phyloP scores from a whole-genome alignment of 2,888 invertebrate genomes.

The Caenorhabditis angaria region DNA sequence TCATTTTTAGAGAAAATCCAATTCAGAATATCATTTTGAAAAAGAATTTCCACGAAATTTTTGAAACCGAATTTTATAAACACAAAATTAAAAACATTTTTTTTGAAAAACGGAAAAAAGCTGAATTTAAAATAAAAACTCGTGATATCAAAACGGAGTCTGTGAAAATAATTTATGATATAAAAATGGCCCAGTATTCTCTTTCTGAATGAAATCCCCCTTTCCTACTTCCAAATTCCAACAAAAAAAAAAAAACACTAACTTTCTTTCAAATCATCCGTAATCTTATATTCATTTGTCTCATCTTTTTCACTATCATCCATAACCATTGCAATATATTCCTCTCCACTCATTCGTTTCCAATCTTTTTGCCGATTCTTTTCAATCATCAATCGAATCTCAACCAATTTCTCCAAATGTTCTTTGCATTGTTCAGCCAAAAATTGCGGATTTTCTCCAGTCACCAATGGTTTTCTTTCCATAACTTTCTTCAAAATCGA shows the following conservation, averaged over 20 bases:
- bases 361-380: constrained; percentile 16
- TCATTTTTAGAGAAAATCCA: no score
- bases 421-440: constrained; percentile 38
- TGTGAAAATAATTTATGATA: no score
- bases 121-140: no score
- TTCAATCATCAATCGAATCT: constrained; percentile 48
- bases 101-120: no score
- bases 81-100: not conserved
- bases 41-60: no score
- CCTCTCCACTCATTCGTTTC: constrained; percentile 40
- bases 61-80: not conserved
- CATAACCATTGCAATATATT: constrained; percentile 36
- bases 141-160: no score
- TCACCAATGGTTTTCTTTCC: constrained; percentile 28
- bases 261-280: constrained; percentile 5
- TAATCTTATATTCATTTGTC: constrained; percentile 11
- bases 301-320: constrained; percentile 29
- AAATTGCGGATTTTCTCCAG: constrained; percentile 31
- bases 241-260: not conserved
- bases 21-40: no score
- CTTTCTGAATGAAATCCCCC: not conserved
- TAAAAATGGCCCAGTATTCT: no score
- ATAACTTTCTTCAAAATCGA: constrained; percentile 39
- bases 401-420: constrained; percentile 43
- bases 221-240: not conserved